Conservation (phyloP, 2,113 vertebrate genomes). For the Recurvirostra avosetta region DNA sequence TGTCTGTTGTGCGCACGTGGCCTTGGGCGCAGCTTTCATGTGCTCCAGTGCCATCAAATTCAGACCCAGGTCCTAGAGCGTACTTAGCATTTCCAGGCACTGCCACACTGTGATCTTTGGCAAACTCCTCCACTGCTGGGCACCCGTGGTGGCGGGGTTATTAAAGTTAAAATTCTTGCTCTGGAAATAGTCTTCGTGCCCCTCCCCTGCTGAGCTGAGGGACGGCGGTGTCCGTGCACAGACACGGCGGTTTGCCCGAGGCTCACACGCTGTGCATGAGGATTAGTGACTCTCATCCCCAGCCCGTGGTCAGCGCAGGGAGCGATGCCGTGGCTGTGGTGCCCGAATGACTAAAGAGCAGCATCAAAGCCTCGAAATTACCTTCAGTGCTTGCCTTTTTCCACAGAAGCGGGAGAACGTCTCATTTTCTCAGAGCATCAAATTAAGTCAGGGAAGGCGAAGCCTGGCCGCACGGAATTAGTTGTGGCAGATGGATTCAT, state of each 20-base stretch:
- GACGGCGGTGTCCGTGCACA: accelerated
- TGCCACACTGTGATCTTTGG: accelerated
- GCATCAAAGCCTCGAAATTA: constrained; percentile 49
- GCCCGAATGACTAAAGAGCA: constrained; percentile 63
- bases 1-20: neutral
- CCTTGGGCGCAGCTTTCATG: neutral
- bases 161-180: neutral
- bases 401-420: neutral
- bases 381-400: constrained; percentile 19
- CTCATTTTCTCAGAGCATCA: constrained; percentile 40
- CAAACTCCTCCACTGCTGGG: neutral
- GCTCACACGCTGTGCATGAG: neutral
- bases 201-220: neutral
- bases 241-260: neutral
- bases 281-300: neutral
- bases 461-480: neutral
- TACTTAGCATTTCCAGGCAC: neutral
- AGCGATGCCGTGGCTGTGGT: neutral
- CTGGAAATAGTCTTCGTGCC: neutral
- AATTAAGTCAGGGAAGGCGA: neutral
- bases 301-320: constrained; percentile 17
- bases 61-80: neutral
- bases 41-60: neutral
- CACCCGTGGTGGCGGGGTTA: neutral
- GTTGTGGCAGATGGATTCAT: neutral